Evolutionary conservation across 2,888 invertebrate genomes (phyloP).

Genomic region (Malthinus seriepunctatus): DNA sequence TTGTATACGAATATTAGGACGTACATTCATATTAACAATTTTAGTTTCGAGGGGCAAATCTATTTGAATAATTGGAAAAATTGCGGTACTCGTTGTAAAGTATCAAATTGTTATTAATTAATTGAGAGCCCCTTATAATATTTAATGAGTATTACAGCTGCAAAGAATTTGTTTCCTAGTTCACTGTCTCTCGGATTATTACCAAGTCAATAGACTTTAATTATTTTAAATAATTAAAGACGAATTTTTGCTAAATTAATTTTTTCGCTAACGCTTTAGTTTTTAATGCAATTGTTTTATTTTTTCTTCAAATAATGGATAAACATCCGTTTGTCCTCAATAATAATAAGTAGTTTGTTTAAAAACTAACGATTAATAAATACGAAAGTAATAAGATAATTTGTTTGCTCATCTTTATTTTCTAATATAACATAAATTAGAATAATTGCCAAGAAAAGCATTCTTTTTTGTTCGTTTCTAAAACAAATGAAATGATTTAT

Average conservation of each 20-base stretch:
- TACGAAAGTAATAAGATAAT: background rate
- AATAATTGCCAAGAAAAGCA: too few species aligned
- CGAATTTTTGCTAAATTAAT: background rate
- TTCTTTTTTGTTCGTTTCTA: too few species aligned
- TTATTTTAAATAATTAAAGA: background rate
- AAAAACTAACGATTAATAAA: constrained; percentile 3
- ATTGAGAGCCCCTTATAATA: background rate
- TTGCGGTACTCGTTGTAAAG: background rate
- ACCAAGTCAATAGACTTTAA: constrained; percentile 1
- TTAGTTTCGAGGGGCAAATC: too few species aligned
- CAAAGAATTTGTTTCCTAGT: constrained; percentile 3
- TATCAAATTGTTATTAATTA: constrained; percentile 2
- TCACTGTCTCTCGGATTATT: too few species aligned
- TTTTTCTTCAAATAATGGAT: background rate
- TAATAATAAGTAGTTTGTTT: background rate
- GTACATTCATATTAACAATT: too few species aligned
- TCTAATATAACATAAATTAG: background rate
- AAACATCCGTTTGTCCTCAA: constrained; percentile 5
- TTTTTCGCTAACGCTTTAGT: background rate
- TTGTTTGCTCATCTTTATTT: constrained; percentile 1
- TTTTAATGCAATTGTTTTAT: background rate
- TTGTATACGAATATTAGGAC: too few species aligned
- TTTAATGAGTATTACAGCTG: constrained; percentile 2
- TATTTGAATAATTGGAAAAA: background rate
- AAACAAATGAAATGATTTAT: too few species aligned